Evolutionary conservation across 1,140 invertebrate species (phyloP), one percentile per base, ranked within the genome.

Genomic region (Panulirus ornatus): DNA sequence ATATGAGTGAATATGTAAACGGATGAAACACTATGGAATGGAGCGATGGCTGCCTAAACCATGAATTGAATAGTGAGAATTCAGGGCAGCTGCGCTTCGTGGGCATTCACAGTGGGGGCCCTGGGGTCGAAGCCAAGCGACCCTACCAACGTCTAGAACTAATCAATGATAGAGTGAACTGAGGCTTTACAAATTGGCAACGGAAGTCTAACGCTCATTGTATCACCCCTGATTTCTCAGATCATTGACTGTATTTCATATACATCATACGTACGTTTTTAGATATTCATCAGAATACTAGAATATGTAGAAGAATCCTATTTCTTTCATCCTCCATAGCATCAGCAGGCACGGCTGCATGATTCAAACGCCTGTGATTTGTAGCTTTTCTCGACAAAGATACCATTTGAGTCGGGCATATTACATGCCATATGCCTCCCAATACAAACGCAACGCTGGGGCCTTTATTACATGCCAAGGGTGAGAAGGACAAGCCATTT

Each of bases 11-110:
- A 82, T 82, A 88, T 42, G 73, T 54, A 71, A 51, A 63, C 78
- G 87, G 76, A 82, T 89, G 87, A 89, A 89, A 81, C 78, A 83
- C 87, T 82, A 27, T 73, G 87, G 44, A 89, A 89, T 82, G 78
- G 58, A 58, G 19, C 87, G 87, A 38, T 82, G 30, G 76, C 51
- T 89, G 82, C 54, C 78, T 79, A 83, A 70, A 89, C 87, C 73
- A 11, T 27, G 87, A n/a, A 58, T 40, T 89, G 78, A 89, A 89
- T 89, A 58, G 87, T 22, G 34, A 38, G 58, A 47, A 27, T 66
- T 75, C 34, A 34, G 36, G 75, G 76, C 84, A 86, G 84, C 84
- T 86, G 84, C 71, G 71, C 44, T 58, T 40, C 27, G 42, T 22
- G 84, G 84, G 84, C 30, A 86, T 86, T 86, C 71, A 86, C 34